A percentile compares a stretch with the other conserved stretches of the same genome.
Evolutionary conservation across 2,888 invertebrate species (phyloP).

Genomic region (Germaria angustata): DNA sequence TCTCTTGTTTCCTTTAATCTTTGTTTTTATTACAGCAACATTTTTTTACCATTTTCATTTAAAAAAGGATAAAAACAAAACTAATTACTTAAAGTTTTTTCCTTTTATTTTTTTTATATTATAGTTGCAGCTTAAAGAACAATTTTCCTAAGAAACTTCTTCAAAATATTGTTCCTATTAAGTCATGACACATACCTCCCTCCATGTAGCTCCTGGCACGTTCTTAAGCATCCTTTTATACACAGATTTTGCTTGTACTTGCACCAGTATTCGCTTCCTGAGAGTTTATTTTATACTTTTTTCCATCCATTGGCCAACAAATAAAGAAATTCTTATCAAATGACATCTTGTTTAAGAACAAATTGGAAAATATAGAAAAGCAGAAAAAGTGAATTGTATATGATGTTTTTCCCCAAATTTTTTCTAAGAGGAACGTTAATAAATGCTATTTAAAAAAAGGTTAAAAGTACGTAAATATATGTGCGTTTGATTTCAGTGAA

Average conservation of each 20-base stretch:
- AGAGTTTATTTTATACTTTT: not conserved
- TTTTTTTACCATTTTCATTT: not conserved
- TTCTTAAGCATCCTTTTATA: not conserved
- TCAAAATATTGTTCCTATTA: not conserved
- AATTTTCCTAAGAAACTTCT: not conserved
- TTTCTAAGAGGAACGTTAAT: not conserved
- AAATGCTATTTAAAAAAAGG: too few species aligned
- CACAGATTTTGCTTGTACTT: not conserved
- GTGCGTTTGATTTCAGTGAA: too few species aligned
- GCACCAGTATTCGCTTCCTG: not conserved
- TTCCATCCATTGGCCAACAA: slow-evolving; percentile 49
- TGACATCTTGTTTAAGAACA: slow-evolving; percentile 31
- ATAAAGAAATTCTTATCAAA: slow-evolving; percentile 47
- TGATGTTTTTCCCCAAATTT: not conserved
- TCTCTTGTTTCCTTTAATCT: too few species aligned
- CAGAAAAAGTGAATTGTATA: not conserved
- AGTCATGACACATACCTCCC: slow-evolving; percentile 35
- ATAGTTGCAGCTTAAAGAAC: not conserved
- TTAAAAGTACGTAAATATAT: too few species aligned
- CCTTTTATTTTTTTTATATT: not conserved
- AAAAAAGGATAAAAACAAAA: not conserved
- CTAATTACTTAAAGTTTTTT: slow-evolving; percentile 26
- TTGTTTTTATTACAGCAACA: too few species aligned
- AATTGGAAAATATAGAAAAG: slow-evolving; percentile 8
- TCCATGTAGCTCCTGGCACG: slow-evolving; percentile 5